phyloP scores from a whole-genome alignment of 2,888 invertebrate genomes.

The Creontiades dilutus region DNA sequence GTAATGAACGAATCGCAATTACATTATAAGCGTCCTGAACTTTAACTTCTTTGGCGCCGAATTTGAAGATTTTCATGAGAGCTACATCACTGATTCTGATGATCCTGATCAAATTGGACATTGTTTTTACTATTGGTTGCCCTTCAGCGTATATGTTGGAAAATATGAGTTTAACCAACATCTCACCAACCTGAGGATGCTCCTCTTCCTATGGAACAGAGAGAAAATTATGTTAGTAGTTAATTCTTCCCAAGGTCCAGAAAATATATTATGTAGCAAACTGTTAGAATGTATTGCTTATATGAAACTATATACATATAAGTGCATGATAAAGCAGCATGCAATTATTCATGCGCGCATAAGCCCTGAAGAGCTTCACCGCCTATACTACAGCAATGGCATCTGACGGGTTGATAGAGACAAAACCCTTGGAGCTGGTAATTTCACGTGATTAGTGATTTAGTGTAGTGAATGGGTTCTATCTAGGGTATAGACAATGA shows the following conservation, averaged over 20 bases:
- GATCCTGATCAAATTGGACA: constrained; percentile 74
- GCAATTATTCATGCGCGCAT: no score
- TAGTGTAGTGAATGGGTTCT: no score
- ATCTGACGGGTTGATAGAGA: no score
- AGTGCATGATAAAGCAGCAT: no score
- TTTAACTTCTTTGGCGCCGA: constrained; percentile 73
- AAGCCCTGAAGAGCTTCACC: no score
- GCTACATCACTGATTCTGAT: constrained; percentile 74
- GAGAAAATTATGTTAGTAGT: background rate
- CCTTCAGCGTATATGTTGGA: constrained; percentile 73
- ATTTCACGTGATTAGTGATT: no score
- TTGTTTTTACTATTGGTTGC: constrained; percentile 64
- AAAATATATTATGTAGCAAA: no score
- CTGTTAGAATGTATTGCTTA: no score
- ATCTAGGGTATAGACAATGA: no score
- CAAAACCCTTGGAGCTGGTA: no score
- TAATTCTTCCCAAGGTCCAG: background rate
- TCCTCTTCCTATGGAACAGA: constrained; percentile 74
- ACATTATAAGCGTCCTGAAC: constrained; percentile 81
- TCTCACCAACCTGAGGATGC: constrained; percentile 73
- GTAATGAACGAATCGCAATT: constrained; percentile 13
- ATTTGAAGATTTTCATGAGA: constrained; percentile 75
- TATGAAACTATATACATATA: no score
- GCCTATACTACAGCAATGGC: no score
- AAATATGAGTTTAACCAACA: constrained; percentile 75